These are phyloP conservation scores for Ophiodon elongatus DNA, from an alignment of 2,113 vertebrate species.

Conservation along the genomic window DNA sequence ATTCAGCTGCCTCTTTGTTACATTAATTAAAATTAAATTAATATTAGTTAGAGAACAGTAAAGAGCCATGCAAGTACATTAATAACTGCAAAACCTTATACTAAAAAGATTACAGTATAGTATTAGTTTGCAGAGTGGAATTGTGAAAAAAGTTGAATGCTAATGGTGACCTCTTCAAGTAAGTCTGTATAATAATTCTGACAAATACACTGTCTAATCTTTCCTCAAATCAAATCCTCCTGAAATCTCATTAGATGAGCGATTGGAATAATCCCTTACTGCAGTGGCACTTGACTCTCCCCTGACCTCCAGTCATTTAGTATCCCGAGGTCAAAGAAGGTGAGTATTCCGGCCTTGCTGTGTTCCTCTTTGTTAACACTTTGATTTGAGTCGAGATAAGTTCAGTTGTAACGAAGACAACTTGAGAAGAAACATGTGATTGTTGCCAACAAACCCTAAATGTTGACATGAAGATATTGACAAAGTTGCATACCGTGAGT, in stretches of 20 bases:
- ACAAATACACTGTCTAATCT: neutral
- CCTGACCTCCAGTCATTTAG: neutral
- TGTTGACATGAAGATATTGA: neutral
- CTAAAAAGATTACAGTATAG: neutral
- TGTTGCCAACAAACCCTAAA: neutral
- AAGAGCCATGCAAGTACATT: neutral
- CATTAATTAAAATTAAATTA: neutral
- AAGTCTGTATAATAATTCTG: neutral
- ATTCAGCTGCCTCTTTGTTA: neutral
- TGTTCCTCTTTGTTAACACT: neutral
- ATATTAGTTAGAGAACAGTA: neutral
- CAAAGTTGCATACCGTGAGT: neutral
- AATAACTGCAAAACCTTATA: neutral
- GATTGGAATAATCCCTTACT: neutral
- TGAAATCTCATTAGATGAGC: neutral
- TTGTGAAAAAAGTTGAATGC: too few relatives aligned
- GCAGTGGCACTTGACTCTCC: neutral
- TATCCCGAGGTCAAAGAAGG: neutral
- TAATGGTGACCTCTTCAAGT: slow-evolving; percentile 1
- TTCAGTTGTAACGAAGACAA: neutral
- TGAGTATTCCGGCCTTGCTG: neutral
- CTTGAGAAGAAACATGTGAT: neutral
- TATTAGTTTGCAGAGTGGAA: neutral
- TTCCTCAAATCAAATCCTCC: neutral
- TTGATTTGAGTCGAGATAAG: neutral